A percentile compares a stretch with the other conserved stretches of the same genome.
Conservation (phyloP, 2,888 invertebrate genomes). For the Dichetophora obliterata region DNA sequence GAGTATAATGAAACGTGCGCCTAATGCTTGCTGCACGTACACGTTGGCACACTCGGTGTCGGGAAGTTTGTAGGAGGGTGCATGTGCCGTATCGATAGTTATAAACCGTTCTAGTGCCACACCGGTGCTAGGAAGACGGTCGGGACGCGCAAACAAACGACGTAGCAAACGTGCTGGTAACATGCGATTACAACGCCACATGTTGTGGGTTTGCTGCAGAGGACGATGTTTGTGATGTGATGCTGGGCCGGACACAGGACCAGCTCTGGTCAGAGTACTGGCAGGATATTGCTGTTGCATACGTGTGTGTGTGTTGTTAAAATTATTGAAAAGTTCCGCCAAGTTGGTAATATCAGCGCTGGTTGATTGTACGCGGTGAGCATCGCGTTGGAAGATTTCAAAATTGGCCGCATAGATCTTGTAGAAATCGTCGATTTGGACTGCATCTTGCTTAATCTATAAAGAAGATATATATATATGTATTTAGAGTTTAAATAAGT, state of each 20-base stretch:
- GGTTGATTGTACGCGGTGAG: constrained; percentile 71
- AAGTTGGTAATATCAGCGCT: constrained; percentile 65
- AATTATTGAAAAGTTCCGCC: constrained; percentile 66
- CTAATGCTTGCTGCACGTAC: constrained; percentile 80
- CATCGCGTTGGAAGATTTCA: constrained; percentile 75
- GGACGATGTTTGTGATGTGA: constrained; percentile 44
- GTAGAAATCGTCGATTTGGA: constrained; percentile 73
- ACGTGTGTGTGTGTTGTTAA: constrained; percentile 57
- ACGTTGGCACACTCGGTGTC: constrained; percentile 87
- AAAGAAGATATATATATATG: background rate
- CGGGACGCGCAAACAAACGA: constrained; percentile 79
- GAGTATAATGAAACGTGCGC: constrained; percentile 79
- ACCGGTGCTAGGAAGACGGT: constrained; percentile 79
- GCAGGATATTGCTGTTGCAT: constrained; percentile 23
- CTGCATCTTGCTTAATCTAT: constrained; percentile 74
- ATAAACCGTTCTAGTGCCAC: constrained; percentile 84
- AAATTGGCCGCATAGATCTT: constrained; percentile 74
- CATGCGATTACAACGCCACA: constrained; percentile 82
- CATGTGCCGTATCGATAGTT: constrained; percentile 80
- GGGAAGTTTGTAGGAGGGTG: constrained; percentile 78
- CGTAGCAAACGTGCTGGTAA: constrained; percentile 79
- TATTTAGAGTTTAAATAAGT: too few relatives aligned
- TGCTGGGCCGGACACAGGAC: constrained; percentile 6
- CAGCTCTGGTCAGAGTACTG: background rate
- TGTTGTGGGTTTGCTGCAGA: constrained; percentile 60